A percentile compares a stretch with the other conserved stretches of the same genome.
phyloP scores from a whole-genome alignment of 2,797 vertebrate genomes.

The Gouania willdenowi region DNA sequence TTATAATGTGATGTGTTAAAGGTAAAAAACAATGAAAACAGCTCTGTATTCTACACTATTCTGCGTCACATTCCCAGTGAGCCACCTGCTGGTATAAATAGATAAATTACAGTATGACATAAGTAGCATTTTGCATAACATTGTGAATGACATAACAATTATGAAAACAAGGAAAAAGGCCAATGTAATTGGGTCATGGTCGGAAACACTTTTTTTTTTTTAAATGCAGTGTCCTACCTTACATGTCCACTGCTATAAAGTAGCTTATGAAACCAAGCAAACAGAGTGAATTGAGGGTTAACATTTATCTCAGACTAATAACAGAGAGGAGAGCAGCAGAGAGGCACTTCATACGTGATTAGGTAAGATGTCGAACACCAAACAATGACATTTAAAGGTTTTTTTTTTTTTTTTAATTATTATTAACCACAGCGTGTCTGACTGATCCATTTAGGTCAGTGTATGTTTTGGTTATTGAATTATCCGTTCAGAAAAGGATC shows the following conservation, averaged over 20 bases:
- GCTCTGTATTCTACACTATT: not conserved
- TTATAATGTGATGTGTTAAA: no score
- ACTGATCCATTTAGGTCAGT: no score
- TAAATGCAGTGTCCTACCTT: slow-evolving; percentile 4
- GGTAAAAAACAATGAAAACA: no score
- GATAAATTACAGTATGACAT: slow-evolving; percentile 35
- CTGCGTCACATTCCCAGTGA: slow-evolving; percentile 2
- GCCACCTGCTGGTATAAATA: slow-evolving; percentile 5
- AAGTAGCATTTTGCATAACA: slow-evolving; percentile 50
- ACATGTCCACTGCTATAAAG: not conserved
- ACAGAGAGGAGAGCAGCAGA: not conserved
- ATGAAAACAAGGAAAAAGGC: slow-evolving; percentile 5
- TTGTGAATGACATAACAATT: slow-evolving; percentile 44
- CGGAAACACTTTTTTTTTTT: no score
- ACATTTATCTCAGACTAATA: not conserved
- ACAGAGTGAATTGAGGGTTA: not conserved
- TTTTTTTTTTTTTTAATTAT: no score
- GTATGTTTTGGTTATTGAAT: no score
- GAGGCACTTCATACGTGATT: not conserved
- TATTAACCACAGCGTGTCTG: no score
- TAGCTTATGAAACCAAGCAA: slow-evolving; percentile 15
- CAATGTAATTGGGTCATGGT: slow-evolving; percentile 1
- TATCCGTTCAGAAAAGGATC: no score
- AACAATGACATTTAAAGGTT: no score
- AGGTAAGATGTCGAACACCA: no score